A percentile compares a stretch with the other conserved stretches of the same genome.
Conservation (phyloP, 2,797 vertebrate species). For the Bradypus variegatus region DNA sequence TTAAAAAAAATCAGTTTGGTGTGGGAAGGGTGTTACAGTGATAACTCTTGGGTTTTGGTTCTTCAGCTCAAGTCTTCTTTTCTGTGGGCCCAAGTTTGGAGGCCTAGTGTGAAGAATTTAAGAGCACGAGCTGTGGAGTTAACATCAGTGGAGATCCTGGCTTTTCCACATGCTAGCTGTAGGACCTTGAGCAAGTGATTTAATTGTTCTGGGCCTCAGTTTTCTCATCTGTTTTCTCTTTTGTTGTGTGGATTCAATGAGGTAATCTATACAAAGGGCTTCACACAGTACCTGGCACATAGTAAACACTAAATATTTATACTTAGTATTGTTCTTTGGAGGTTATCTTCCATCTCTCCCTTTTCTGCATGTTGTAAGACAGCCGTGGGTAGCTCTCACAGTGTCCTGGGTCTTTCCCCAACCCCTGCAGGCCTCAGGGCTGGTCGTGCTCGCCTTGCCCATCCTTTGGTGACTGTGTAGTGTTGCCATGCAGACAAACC, state of each 20-base stretch:
- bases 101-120: neutral
- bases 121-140: neutral
- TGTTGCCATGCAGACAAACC: too few species aligned
- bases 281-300: neutral
- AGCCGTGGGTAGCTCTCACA: neutral
- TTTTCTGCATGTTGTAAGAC: rapidly evolving
- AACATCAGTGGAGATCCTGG: neutral
- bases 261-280: rapidly evolving
- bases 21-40: neutral
- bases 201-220: neutral
- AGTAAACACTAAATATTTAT: too few species aligned
- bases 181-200: neutral
- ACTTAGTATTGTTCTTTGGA: neutral
- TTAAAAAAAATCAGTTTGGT: too few species aligned
- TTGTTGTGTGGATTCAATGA: neutral
- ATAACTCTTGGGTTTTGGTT: too few species aligned
- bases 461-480: neutral
- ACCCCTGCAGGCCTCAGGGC: neutral
- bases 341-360: neutral
- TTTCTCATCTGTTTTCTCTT: neutral
- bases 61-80: neutral
- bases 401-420: rapidly evolving
- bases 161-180: neutral
- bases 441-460: rapidly evolving
- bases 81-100: neutral